Evolutionary conservation across 1,140 invertebrate species (phyloP).

Genomic region (Ceratina japonica): DNA sequence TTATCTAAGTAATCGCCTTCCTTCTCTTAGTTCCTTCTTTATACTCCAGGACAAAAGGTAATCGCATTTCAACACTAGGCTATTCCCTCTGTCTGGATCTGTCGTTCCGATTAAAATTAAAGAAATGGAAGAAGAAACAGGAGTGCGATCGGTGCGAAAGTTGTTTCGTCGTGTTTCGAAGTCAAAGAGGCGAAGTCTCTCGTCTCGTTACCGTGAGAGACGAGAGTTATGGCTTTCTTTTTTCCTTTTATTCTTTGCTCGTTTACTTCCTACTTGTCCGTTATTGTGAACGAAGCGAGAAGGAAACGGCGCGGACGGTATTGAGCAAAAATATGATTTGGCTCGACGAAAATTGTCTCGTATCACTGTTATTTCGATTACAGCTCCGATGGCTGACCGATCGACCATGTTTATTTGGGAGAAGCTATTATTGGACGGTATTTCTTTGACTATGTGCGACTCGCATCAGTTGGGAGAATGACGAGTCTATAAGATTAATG

Average conservation of each 20-base stretch:
- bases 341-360: not conserved
- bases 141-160: constrained; percentile 19
- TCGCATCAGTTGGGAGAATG: not conserved
- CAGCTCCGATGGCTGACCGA: not conserved
- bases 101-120: constrained; percentile 15
- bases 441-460: not conserved
- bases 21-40: not conserved
- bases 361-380: not conserved
- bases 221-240: not conserved
- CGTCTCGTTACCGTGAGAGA: constrained; percentile 1
- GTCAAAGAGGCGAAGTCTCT: constrained; percentile 16
- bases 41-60: not conserved
- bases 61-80: not conserved
- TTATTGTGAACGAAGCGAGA: constrained; percentile 13
- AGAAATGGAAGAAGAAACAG: constrained; percentile 23
- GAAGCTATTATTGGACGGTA: constrained; percentile 9
- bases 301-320: not conserved
- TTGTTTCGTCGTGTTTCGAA: constrained; percentile 27
- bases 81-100: not conserved
- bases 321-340: not conserved
- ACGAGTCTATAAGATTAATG: not conserved
- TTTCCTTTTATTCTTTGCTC: not conserved
- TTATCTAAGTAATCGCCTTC: not conserved
- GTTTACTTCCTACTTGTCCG: not conserved
- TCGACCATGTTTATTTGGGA: constrained; percentile 20